Conservation (phyloP, 2,888 invertebrate species). For the Phasia obesa region DNA sequence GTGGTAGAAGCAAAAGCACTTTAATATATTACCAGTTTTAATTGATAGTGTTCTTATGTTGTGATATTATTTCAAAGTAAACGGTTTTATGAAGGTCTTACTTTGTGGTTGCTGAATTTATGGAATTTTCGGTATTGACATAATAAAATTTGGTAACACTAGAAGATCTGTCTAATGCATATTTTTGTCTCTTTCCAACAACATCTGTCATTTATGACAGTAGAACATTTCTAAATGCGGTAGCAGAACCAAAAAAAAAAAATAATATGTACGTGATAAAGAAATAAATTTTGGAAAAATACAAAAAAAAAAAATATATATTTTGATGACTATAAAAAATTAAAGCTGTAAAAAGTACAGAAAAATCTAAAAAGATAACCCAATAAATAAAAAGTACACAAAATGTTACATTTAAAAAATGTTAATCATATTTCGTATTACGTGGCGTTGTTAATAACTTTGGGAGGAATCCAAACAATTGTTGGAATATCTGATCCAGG, state of each 20-base stretch:
- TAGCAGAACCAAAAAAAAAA: constrained; percentile 24
- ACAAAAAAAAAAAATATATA: constrained; percentile 8
- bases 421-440: constrained; percentile 50
- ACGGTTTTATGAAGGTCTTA: no score
- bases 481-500: constrained; percentile 62
- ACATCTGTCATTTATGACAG: constrained; percentile 48
- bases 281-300: constrained; percentile 33
- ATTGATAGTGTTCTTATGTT: no score
- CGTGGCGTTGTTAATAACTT: constrained; percentile 59
- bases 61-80: no score
- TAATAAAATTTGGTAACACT: no score
- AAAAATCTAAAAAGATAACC: background rate
- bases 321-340: constrained; percentile 29
- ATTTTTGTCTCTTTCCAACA: background rate
- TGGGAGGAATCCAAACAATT: constrained; percentile 39
- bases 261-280: constrained; percentile 61
- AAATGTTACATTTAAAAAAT: constrained; percentile 40
- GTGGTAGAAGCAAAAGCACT: no score
- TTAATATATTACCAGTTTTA: no score
- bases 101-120: no score
- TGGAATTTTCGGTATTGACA: no score
- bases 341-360: background rate
- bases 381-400: constrained; percentile 5
- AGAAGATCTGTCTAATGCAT: background rate
- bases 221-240: constrained; percentile 54